Conservation (phyloP, 2,113 vertebrate species). For the Chroicocephalus ridibundus region DNA sequence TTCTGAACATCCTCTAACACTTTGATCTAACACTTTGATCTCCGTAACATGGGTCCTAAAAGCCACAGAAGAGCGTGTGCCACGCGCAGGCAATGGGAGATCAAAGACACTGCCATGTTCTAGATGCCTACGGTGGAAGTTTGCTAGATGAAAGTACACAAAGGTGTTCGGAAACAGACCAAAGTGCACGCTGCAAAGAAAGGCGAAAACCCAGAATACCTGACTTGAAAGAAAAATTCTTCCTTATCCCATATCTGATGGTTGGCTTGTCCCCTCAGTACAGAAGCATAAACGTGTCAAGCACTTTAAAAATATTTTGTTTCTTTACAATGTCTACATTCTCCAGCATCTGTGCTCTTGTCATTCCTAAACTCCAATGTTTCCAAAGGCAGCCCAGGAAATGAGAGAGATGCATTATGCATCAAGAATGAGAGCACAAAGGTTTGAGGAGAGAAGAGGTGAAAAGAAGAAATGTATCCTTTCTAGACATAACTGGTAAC, state of each 20-base stretch:
- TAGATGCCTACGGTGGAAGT: not conserved
- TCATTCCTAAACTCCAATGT: not conserved
- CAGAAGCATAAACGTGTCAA: not conserved
- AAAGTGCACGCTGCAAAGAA: not conserved
- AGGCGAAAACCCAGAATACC: not conserved
- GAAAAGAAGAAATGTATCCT: not conserved
- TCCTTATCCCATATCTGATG: not conserved
- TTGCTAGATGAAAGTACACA: not conserved
- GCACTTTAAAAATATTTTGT: not conserved
- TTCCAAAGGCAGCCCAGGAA: not conserved
- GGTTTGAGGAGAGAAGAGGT: not conserved
- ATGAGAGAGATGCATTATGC: not conserved
- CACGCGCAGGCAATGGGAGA: not conserved
- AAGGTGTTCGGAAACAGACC: not conserved
- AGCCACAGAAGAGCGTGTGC: not conserved
- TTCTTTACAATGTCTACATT: not conserved
- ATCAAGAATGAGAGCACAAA: not conserved
- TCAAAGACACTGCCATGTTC: not conserved
- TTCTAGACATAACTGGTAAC: not conserved
- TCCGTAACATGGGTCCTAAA: not conserved
- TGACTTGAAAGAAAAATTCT: not conserved
- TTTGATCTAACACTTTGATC: not conserved
- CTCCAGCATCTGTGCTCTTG: not conserved
- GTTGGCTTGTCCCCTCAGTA: not conserved
- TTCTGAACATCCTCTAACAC: not conserved